Base-by-base conservation (phyloP, 2,888 invertebrate genomes). In the Iphiclides podalirius region DNA sequence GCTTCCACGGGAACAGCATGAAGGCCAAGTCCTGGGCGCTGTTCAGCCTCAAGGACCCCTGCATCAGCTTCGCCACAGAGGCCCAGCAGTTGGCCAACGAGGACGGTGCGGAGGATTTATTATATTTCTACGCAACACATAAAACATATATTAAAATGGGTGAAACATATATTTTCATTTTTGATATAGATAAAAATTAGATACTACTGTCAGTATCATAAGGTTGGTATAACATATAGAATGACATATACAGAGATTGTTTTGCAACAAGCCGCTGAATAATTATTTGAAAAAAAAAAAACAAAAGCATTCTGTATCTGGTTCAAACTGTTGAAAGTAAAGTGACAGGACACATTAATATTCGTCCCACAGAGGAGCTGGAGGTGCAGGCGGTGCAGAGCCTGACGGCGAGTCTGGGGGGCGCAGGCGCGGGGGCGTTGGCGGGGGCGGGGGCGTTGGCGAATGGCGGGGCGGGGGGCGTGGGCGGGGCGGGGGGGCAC, bases 1-100 rank as follows among this genome's bases (percentile, higher is more conserved):
- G 98, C 79, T 98, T 98, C 90, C 98, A 98, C 79, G 98, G 98
- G 26, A 96, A 97, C 72, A 98, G 98, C 83, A 97, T 98, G 79
- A 96, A 97, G 76, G 93, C 97, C 47, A 98, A 98, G 82, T 96
- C 96, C 1, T 98, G 98, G 98, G 98, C 98, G 4, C 79, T 98
- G 56, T 98, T 98, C 79, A 97, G 96, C 62, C 89, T 98, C 57
- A 94, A 95, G 72, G 96, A 98, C 66, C 98, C 98, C 0, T 95
- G 94, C 68, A 96, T 98, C 59, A 95, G 95, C 67, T 98, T 98
- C 79, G 94, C 96, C 11, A 96, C 97, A 0, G 97, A 98, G 77
- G 97, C 98, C 0, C 96, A 97, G 76, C 96, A 97, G 74, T 91
- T 94, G 42, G 92, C 93, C 14, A 91, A 92, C 14, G 91, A 91